phyloP scores from a whole-genome alignment of 92 coral and sea anemone genomes.

The Diadumene lineata region DNA sequence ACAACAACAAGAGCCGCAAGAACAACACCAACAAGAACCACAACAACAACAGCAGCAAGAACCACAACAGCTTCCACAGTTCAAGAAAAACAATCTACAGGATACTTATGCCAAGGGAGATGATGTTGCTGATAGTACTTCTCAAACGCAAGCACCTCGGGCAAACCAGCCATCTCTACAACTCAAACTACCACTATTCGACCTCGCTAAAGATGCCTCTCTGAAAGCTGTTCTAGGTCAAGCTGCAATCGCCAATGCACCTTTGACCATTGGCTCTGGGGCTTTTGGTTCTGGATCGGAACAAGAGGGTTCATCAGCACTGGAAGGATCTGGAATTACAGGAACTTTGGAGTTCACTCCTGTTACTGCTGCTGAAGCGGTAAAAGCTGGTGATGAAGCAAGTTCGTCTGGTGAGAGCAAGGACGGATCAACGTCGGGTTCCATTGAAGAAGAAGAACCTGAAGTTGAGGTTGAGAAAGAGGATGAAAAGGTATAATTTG shows the following conservation, averaged over 20 bases:
- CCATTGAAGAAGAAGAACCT: constrained; percentile 19
- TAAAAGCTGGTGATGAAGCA: constrained; percentile 41
- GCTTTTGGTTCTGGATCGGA: constrained; percentile 59
- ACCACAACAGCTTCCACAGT: constrained; percentile 58
- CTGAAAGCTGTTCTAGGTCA: constrained; percentile 64
- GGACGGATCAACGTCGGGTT: constrained; percentile 38
- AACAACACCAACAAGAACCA: no score
- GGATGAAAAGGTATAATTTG: constrained; percentile 21
- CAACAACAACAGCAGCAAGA: no score
- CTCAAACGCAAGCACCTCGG: constrained; percentile 11
- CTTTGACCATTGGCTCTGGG: constrained; percentile 62
- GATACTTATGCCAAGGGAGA: constrained; percentile 37
- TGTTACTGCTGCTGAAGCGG: constrained; percentile 68
- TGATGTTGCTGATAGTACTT: constrained; percentile 36
- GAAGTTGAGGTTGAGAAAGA: constrained; percentile 31
- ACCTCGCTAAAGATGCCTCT: constrained; percentile 57
- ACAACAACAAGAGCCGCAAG: no score
- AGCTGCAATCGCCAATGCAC: constrained; percentile 56
- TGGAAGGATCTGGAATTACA: constrained; percentile 74
- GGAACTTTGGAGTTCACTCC: constrained; percentile 82
- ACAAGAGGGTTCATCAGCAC: constrained; percentile 49
- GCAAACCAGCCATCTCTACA: constrained; percentile 10
- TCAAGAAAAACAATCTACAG: constrained; percentile 32
- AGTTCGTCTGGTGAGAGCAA: constrained; percentile 46
- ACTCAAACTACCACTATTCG: constrained; percentile 24